These are phyloP conservation scores for Neoniphon sammara DNA, from an alignment of 2,797 vertebrate species.

Conservation along the genomic window DNA sequence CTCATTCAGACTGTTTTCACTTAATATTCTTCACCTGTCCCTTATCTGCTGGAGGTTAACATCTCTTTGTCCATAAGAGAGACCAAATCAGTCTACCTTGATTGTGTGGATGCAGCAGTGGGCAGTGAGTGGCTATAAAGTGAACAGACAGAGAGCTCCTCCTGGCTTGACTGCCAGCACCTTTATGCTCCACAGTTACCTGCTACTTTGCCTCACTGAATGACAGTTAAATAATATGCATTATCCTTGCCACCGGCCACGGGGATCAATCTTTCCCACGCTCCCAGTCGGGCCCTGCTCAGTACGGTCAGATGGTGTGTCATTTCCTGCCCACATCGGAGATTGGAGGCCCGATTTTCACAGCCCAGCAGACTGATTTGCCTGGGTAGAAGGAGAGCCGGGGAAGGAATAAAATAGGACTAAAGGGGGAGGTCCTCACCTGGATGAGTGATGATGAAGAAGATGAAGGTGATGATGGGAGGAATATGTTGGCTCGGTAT, in stretches of 20 bases:
- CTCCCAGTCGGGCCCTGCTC: slow-evolving; percentile 59
- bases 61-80: slow-evolving; percentile 47
- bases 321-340: slow-evolving; percentile 78
- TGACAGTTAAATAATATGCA: slow-evolving; percentile 82
- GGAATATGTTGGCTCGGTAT: slow-evolving; percentile 71
- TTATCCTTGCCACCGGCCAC: slow-evolving; percentile 79
- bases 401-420: slow-evolving; percentile 67
- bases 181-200: slow-evolving; percentile 69
- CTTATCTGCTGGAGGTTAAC: slow-evolving; percentile 37
- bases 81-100: slow-evolving; percentile 43
- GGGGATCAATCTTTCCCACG: slow-evolving; percentile 80
- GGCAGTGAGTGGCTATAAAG: slow-evolving; percentile 50
- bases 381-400: slow-evolving; percentile 60
- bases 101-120: slow-evolving; percentile 53
- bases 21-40: background rate
- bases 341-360: slow-evolving; percentile 83
- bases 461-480: slow-evolving; percentile 69
- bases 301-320: slow-evolving; percentile 65
- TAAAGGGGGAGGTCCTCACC: slow-evolving; percentile 14
- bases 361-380: slow-evolving; percentile 75
- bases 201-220: slow-evolving; percentile 77
- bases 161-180: slow-evolving; percentile 53
- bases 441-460: slow-evolving; percentile 61
- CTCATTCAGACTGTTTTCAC: slow-evolving; percentile 32
- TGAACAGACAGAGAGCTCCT: slow-evolving; percentile 39